phyloP scores from a whole-genome alignment of 2,888 invertebrate genomes.

The Platycheirus rosarum region DNA sequence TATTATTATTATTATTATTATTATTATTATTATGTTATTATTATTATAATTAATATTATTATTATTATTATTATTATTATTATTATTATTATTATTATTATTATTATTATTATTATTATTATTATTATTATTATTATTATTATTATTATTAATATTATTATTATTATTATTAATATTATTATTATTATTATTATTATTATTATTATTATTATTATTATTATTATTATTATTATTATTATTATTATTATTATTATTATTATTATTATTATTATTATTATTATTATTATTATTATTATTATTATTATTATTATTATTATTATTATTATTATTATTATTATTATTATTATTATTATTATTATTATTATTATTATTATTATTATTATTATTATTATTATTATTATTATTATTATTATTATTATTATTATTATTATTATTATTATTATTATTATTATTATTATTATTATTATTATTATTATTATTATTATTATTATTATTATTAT shows the following conservation, averaged over 20 bases:
- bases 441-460: too few species aligned
- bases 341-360: constrained; percentile 7
- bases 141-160: neutral
- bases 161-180: neutral
- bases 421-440: constrained; percentile 7
- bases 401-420: constrained; percentile 7
- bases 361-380: too few species aligned
- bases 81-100: neutral
- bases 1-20: constrained; percentile 7
- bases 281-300: constrained; percentile 2
- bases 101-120: neutral
- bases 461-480: constrained; percentile 7
- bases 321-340: constrained; percentile 7
- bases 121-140: neutral
- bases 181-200: neutral
- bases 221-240: neutral
- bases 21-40: neutral
- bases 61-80: neutral
- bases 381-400: too few species aligned
- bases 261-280: constrained; percentile 1
- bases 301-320: constrained; percentile 7
- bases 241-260: neutral
- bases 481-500: constrained; percentile 7
- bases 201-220: neutral
- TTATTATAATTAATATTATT: neutral